These are phyloP conservation scores for Bos taurus DNA, from an alignment of 2,113 vertebrate species.

Conservation along the genomic window ARS-UCD2.0 NC_037340.1:79069501-79070000, in stretches of 20 bases:
- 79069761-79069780: neutral
- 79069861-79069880: fast-evolving
- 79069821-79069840: fast-evolving
- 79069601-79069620: conserved; percentile 33
- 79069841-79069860: neutral
- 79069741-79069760: neutral
- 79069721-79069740: neutral
- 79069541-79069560: neutral
- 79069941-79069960: too few species aligned
- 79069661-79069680: neutral
- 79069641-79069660: neutral
- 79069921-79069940: neutral
- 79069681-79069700: neutral
- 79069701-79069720: conserved; percentile 29
- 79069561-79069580: conserved; percentile 3
- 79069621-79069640: conserved; percentile 47
- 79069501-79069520: neutral
- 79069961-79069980: neutral
- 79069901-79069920: neutral
- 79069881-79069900: neutral
- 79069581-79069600: conserved; percentile 46
- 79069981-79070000: too few species aligned
- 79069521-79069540: neutral
- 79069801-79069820: fast-evolving
- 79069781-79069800: neutral